Evolutionary conservation across 2,888 invertebrate genomes (phyloP).

Genomic region (Pilophorus perplexus): DNA sequence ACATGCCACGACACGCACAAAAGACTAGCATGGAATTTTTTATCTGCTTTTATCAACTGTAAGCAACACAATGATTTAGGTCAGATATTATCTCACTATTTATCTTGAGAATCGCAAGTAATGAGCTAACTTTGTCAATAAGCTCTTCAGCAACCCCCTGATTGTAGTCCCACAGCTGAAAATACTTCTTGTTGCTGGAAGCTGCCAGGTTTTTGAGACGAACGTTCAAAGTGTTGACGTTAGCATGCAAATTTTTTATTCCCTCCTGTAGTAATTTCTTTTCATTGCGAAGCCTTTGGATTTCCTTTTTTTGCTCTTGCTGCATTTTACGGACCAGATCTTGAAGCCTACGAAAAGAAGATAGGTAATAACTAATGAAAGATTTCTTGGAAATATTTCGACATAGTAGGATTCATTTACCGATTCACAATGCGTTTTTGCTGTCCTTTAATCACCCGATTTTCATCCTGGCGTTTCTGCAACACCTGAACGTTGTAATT

Average conservation of each 20-base stretch:
- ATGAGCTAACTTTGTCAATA: slow-evolving; percentile 37
- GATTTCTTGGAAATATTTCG: background rate
- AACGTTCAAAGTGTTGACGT: slow-evolving; percentile 66
- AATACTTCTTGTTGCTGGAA: slow-evolving; percentile 64
- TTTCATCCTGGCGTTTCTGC: slow-evolving; percentile 84
- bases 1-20: slow-evolving; percentile 55
- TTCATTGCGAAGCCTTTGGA: slow-evolving; percentile 58
- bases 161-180: slow-evolving; percentile 64
- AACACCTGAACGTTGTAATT: slow-evolving; percentile 87
- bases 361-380: too few species aligned
- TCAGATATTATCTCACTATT: too few species aligned
- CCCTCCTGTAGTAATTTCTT: slow-evolving; percentile 68
- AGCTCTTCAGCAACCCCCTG: slow-evolving; percentile 56
- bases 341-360: slow-evolving; percentile 57
- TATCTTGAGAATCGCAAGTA: background rate
- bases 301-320: slow-evolving; percentile 59
- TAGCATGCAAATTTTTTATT: slow-evolving; percentile 64
- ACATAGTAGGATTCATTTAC: slow-evolving; percentile 51
- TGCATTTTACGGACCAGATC: slow-evolving; percentile 67
- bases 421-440: slow-evolving; percentile 70
- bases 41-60: slow-evolving; percentile 60
- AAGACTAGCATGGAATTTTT: slow-evolving; percentile 62
- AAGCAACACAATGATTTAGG: too few species aligned
- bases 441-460: slow-evolving; percentile 72
- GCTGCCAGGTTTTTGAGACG: slow-evolving; percentile 66